Evolutionary conservation across 2,888 invertebrate genomes (phyloP).

Genomic region (Plusia festucae): DNA sequence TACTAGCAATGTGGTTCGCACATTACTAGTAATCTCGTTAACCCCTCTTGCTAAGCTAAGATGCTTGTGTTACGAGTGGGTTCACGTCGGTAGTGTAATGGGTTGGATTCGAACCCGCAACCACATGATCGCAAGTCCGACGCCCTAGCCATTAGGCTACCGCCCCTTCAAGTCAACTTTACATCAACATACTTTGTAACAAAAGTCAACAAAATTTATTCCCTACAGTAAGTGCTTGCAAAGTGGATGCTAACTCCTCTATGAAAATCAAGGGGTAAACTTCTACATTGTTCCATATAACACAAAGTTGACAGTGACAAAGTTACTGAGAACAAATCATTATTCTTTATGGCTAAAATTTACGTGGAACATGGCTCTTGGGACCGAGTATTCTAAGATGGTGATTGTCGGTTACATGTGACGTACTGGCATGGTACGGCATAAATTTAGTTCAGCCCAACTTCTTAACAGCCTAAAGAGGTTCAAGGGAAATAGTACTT

Average conservation of each 20-base stretch:
- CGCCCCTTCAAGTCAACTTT: too few relatives aligned
- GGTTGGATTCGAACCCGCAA: too few relatives aligned
- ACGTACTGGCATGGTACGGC: slow-evolving; percentile 18
- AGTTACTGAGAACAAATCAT: slow-evolving; percentile 66
- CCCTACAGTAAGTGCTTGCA: slow-evolving; percentile 25
- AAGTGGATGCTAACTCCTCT: slow-evolving; percentile 33
- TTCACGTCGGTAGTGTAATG: too few relatives aligned
- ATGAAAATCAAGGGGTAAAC: slow-evolving; percentile 36
- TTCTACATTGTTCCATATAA: slow-evolving; percentile 44
- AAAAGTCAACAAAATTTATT: slow-evolving; percentile 17
- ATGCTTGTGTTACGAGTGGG: too few relatives aligned
- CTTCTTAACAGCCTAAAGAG: not conserved
- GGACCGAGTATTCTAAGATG: slow-evolving; percentile 65
- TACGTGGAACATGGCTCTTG: slow-evolving; percentile 63
- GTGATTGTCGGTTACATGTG: slow-evolving; percentile 62
- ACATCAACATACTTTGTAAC: not conserved
- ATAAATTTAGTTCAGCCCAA: slow-evolving; percentile 11
- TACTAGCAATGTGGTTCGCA: too few relatives aligned
- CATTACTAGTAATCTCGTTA: too few relatives aligned
- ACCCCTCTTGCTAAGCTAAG: too few relatives aligned
- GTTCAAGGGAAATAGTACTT: not conserved
- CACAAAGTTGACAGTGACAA: slow-evolving; percentile 49
- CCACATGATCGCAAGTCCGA: too few relatives aligned
- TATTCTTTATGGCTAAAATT: slow-evolving; percentile 70
- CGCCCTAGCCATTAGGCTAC: too few relatives aligned